Evolutionary conservation across 2,113 vertebrate species (phyloP).

Genomic region (Pygoscelis adeliae): DNA sequence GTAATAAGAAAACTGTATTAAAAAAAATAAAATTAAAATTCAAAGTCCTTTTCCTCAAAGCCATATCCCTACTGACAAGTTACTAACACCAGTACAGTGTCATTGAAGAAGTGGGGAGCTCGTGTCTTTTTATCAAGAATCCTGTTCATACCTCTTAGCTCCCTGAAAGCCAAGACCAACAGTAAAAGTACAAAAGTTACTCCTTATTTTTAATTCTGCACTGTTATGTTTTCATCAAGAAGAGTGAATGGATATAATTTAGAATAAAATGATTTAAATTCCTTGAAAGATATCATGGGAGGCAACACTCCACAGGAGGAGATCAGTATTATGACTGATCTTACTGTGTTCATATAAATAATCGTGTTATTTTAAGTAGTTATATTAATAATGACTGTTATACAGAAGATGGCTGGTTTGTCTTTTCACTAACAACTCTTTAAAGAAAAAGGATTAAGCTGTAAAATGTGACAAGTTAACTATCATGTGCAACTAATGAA

Average conservation of each 20-base stretch:
- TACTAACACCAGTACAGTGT: not conserved
- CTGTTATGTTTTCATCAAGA: not conserved
- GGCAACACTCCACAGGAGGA: not conserved
- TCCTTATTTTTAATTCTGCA: not conserved
- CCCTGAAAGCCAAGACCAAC: not conserved
- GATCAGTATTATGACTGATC: not conserved
- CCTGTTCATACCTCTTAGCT: not conserved
- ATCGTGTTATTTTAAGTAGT: not conserved
- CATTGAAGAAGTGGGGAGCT: not conserved
- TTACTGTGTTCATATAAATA: not conserved
- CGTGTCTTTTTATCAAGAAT: not conserved
- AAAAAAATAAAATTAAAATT: not conserved
- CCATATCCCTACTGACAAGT: not conserved
- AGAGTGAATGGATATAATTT: not conserved
- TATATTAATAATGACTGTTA: constrained; percentile 10
- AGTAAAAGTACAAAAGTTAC: not conserved
- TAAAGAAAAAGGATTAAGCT: not conserved
- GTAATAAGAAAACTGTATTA: not conserved
- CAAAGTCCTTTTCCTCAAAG: not conserved
- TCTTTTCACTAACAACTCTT: not conserved
- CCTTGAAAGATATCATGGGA: not conserved
- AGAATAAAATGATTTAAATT: not conserved
- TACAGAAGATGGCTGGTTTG: not conserved
- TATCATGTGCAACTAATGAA: not conserved
- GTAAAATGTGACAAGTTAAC: constrained; percentile 33